Percentiles rank a stretch among this genome's conserved stretches.
phyloP scores from a whole-genome alignment of 2,797 vertebrate genomes.

The Sebastes cheni region DNA sequence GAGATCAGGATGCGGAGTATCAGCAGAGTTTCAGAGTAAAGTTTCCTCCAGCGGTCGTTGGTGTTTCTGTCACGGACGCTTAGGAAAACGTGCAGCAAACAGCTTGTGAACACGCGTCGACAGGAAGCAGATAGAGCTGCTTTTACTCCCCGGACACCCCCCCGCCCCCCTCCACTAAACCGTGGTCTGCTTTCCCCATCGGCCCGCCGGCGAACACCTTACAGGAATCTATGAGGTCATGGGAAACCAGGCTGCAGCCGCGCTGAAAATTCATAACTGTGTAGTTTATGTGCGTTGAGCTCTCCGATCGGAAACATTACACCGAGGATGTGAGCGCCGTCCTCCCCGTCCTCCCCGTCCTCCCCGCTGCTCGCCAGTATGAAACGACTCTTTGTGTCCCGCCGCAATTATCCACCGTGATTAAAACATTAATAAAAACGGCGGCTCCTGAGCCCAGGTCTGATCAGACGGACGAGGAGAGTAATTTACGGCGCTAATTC shows the following conservation, averaged over 20 bases:
- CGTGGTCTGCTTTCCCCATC: slow-evolving; percentile 70
- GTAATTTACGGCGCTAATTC: slow-evolving; percentile 53
- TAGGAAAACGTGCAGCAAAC: slow-evolving; percentile 50
- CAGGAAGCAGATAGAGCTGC: slow-evolving; percentile 54
- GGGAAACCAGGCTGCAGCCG: slow-evolving; percentile 65
- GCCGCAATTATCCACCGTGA: slow-evolving; percentile 50
- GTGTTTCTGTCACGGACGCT: slow-evolving; percentile 39
- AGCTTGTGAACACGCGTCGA: slow-evolving; percentile 41
- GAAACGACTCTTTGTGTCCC: slow-evolving; percentile 52
- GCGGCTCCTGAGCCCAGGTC: slow-evolving; percentile 33
- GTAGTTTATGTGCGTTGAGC: slow-evolving; percentile 47
- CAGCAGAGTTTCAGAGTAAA: not conserved
- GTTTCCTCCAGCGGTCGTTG: slow-evolving; percentile 40
- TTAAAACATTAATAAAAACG: slow-evolving; percentile 68
- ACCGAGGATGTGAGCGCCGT: slow-evolving; percentile 24
- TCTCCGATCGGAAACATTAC: slow-evolving; percentile 53
- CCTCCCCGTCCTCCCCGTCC: not conserved
- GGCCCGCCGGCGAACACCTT: slow-evolving; percentile 71
- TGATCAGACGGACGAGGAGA: slow-evolving; percentile 34
- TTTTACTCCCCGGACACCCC: slow-evolving; percentile 45
- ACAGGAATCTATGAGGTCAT: slow-evolving; percentile 81
- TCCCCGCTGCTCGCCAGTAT: not conserved
- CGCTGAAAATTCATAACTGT: slow-evolving; percentile 56
- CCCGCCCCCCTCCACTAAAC: not conserved
- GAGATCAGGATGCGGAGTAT: no score